Conservation (phyloP, 1,140 invertebrate genomes). For the Drosophila mayri region DNA sequence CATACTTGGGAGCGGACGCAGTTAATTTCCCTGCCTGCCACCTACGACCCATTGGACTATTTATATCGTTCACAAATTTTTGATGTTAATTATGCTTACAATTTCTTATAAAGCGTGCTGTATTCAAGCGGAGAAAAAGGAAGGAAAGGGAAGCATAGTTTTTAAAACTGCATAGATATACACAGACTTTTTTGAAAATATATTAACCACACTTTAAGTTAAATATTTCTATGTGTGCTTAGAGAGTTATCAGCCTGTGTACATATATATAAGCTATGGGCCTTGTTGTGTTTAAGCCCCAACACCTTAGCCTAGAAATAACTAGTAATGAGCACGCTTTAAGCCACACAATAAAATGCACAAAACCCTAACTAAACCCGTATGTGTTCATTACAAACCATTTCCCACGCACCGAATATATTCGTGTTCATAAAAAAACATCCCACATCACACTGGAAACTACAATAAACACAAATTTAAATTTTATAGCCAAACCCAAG, state of each 20-base stretch:
- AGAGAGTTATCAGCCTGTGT: conserved; percentile 27
- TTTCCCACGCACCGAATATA: conserved; percentile 16
- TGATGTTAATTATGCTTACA: conserved; percentile 56
- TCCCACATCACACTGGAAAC: conserved; percentile 1
- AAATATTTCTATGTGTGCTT: conserved; percentile 22
- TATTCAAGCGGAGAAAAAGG: conserved; percentile 5
- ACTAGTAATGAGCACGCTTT: conserved; percentile 35
- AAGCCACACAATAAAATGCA: conserved; percentile 36
- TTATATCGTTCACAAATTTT: conserved; percentile 48
- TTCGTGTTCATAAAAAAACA: conserved; percentile 4
- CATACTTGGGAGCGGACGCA: conserved; percentile 55
- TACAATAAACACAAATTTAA: conserved; percentile 11
- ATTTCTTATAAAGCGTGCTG: conserved; percentile 9
- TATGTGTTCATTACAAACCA: conserved; percentile 37
- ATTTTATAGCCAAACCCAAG: background rate
- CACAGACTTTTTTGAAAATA: conserved; percentile 22
- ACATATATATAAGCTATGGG: conserved; percentile 30
- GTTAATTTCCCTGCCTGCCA: conserved; percentile 58
- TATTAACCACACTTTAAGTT: conserved; percentile 7
- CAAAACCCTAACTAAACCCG: conserved; percentile 13
- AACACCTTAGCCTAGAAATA: conserved; percentile 18
- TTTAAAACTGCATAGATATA: conserved; percentile 3
- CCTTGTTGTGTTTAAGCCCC: conserved; percentile 36
- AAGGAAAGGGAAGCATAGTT: background rate
- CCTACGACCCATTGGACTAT: conserved; percentile 49